Evolutionary conservation across 2,888 invertebrate genomes (phyloP).

Genomic region (Thumatha senex): DNA sequence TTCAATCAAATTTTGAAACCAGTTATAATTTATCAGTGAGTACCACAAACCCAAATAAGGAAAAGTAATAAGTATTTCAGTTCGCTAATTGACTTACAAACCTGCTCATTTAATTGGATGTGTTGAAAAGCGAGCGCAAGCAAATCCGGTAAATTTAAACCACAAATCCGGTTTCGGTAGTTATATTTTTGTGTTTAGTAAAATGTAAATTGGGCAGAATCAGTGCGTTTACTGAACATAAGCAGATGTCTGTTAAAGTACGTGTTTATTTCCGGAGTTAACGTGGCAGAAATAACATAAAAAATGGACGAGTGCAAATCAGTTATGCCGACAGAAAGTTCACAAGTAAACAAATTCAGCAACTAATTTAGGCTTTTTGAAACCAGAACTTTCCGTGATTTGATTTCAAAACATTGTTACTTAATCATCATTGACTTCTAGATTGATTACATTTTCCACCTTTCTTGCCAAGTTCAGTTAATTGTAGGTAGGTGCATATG

Average conservation of each 20-base stretch:
- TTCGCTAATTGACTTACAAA: slow-evolving; percentile 23
- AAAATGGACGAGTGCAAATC: slow-evolving; percentile 4
- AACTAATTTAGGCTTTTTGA: background rate
- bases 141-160: slow-evolving; percentile 19
- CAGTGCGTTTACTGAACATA: background rate
- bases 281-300: slow-evolving; percentile 16
- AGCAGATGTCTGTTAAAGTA: slow-evolving; percentile 9
- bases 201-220: background rate
- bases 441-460: too few relatives aligned
- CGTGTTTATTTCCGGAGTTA: slow-evolving; percentile 10
- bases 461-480: too few relatives aligned
- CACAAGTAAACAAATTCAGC: background rate
- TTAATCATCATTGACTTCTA: too few relatives aligned
- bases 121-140: slow-evolving; percentile 29
- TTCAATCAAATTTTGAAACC: background rate
- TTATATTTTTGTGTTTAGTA: background rate
- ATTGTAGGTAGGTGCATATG: too few relatives aligned
- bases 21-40: background rate
- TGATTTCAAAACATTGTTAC: background rate
- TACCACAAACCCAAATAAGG: slow-evolving; percentile 9
- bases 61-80: slow-evolving; percentile 9
- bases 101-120: slow-evolving; percentile 39
- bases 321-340: slow-evolving; percentile 1
- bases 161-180: slow-evolving; percentile 26
- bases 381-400: background rate